Base-by-base conservation (phyloP, 2,797 vertebrate species). In the Mormyrops boulengeri region DNA sequence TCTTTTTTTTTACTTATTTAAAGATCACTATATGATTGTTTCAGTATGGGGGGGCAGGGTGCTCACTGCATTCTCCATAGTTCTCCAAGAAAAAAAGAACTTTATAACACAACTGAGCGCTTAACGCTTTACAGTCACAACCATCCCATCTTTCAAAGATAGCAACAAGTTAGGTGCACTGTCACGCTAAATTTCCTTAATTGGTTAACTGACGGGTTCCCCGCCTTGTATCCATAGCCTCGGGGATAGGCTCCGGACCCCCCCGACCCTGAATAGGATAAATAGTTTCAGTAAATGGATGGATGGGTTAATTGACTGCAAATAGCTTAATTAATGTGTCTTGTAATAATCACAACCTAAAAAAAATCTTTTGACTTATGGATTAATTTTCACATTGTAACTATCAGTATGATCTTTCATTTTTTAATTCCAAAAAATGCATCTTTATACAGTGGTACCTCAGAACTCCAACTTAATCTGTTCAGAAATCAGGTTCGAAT, bases 141-240 rank as follows among this genome's bases (percentile, higher is more conserved):
- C 30, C 73, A 85, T 84, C 90, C 89, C 85, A 89, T 80, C 57
- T 50, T 91, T 88, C 88, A 85, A 47, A 77, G 89, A 90, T 73
- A 73, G 88, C 92, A 93, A 92, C 88, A 92, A 92, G 92, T 89
- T 80, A 9, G 57, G 92, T 94, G 92, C 92, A 90, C 92, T 91
- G 93, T 93, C 93, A 93, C 92, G 92, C 92, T 92, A 94, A 94
- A 94, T 94, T 95, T 93, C 91, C 91, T 92, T 62, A 57, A 57
- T n/a, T 57, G 55, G 19, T 57, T 57, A n/a, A 57, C 53, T n/a
- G 53, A 19, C 19, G n/a, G 55, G 55, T n/a, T 57, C 55, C 5
- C 5, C 2, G 52, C 55, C 55, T 57, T n/a, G 5, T 57, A 19
- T 19, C 19, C 0, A 19, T 57, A 57, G 55, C 19, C 55, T 57